Evolutionary conservation across 2,797 vertebrate species (phyloP).

Genomic region (Melopsittacus undulatus): DNA sequence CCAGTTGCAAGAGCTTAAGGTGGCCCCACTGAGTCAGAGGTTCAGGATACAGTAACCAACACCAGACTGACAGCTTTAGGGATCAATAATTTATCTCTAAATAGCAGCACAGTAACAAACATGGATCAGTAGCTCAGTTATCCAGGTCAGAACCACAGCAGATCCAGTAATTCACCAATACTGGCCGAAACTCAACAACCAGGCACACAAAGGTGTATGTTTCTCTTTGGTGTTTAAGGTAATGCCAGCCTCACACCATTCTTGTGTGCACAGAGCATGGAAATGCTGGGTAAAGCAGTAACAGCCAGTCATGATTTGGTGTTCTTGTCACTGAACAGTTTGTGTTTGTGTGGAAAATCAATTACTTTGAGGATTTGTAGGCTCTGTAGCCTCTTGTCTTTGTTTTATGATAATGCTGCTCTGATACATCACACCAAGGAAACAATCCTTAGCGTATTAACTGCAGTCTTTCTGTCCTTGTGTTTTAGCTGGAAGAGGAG

Average conservation of each 20-base stretch:
- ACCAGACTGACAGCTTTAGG: background rate
- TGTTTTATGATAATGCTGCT: background rate
- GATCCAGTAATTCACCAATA: background rate
- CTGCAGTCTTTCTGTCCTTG: constrained; percentile 4
- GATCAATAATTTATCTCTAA: constrained; percentile 39
- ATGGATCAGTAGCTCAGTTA: background rate
- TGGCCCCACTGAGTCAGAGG: background rate
- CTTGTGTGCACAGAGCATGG: background rate
- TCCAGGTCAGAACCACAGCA: background rate
- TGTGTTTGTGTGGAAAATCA: background rate
- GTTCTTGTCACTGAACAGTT: background rate
- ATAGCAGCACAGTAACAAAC: background rate
- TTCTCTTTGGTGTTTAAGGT: fast-evolving
- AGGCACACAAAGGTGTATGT: fast-evolving
- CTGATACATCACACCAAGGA: background rate
- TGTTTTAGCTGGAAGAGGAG: constrained; percentile 87
- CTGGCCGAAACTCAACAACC: background rate
- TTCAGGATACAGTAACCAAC: background rate
- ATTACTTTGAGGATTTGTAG: background rate
- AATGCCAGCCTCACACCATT: background rate
- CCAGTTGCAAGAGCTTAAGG: background rate
- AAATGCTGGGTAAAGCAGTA: background rate
- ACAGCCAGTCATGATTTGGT: background rate
- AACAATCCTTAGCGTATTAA: background rate
- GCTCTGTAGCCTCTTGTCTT: background rate